Evolutionary conservation across 2,113 vertebrate species (phyloP).

Genomic region (Pteropus alecto): DNA sequence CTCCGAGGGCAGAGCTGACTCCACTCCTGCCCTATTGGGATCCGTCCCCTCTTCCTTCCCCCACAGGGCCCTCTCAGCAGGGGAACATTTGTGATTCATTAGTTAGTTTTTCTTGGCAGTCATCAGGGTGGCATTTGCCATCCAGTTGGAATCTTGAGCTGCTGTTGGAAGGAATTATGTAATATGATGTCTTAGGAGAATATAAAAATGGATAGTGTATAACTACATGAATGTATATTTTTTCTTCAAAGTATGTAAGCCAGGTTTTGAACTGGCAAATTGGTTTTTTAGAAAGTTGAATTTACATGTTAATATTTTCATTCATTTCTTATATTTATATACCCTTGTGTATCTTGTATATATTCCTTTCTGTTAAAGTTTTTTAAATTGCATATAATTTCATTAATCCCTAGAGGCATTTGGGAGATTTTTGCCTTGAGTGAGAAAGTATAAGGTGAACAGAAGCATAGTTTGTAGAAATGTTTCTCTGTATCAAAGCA

Average conservation of each 20-base stretch:
- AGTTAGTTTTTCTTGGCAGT: slow-evolving; percentile 79
- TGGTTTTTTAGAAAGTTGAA: background rate
- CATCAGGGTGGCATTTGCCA: slow-evolving; percentile 57
- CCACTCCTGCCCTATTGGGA: background rate
- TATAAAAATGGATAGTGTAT: background rate
- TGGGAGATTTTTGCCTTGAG: background rate
- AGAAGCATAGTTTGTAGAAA: background rate
- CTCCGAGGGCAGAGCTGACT: slow-evolving; percentile 43
- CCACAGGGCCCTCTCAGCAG: slow-evolving; percentile 64
- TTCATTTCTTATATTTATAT: background rate
- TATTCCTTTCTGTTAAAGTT: background rate
- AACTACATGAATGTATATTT: background rate
- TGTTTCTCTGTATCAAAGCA: background rate
- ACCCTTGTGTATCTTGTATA: background rate
- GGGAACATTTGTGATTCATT: slow-evolving; percentile 64
- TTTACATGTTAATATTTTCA: background rate
- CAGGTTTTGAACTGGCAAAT: background rate
- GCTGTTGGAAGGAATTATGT: slow-evolving; percentile 69
- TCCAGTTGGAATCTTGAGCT: slow-evolving; percentile 70
- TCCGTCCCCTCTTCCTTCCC: slow-evolving; percentile 45
- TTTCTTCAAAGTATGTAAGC: slow-evolving; percentile 3
- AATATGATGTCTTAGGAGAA: slow-evolving; percentile 62
- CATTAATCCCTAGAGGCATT: background rate
- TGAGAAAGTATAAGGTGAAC: no score
- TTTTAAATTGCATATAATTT: no score